Evolutionary conservation across 1,140 invertebrate species (phyloP).

Genomic region (Diuraphis noxia): DNA sequence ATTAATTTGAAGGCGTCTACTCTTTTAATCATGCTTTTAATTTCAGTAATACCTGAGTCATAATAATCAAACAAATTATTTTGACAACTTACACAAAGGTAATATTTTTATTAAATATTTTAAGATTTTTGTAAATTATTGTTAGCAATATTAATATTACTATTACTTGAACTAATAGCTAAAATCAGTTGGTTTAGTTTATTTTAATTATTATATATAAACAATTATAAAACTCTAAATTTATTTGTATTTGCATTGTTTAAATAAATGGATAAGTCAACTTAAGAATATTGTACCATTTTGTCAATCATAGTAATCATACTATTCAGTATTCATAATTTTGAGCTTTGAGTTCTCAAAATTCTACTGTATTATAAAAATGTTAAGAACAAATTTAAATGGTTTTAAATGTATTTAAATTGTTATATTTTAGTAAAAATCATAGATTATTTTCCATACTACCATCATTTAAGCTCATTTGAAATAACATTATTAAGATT

Average conservation of each 20-base stretch:
- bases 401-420: too few relatives aligned
- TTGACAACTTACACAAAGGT: neutral
- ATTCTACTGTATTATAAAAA: neutral
- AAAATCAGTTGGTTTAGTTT: neutral
- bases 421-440: too few relatives aligned
- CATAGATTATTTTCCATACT: neutral
- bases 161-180: neutral
- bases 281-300: neutral
- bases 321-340: too few relatives aligned
- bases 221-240: neutral
- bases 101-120: neutral
- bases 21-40: neutral
- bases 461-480: neutral
- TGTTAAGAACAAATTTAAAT: too few relatives aligned
- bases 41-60: neutral
- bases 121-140: neutral
- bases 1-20: neutral
- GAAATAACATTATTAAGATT: neutral
- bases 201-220: neutral
- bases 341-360: neutral
- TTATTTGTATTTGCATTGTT: too few relatives aligned
- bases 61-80: neutral
- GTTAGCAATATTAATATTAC: neutral
- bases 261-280: too few relatives aligned
- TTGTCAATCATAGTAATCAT: neutral